Evolutionary conservation across 2,797 vertebrate species (phyloP), one percentile per base, ranked within the genome.

Genomic region (Hydrocynus forskahlii): DNA sequence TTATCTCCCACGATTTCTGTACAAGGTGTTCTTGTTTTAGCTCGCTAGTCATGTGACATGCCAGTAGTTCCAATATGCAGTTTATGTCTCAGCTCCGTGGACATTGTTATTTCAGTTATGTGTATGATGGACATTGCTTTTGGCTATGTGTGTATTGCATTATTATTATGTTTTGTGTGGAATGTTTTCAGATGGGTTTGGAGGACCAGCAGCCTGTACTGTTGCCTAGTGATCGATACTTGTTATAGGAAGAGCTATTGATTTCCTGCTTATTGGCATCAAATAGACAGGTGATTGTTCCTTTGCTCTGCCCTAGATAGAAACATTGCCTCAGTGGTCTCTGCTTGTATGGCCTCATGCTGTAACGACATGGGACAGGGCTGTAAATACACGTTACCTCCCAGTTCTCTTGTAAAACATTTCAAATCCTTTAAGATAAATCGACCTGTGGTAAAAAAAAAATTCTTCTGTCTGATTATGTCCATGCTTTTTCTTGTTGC

Each of bases 181-280:
- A 76, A 45, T 50, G 69, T 59, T 72, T 54, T 75, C 29, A 35
- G 73, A 35, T 4, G 55, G 52, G 17, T 67, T 79, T 54, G 70
- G 29, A 9, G 68, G 59, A 68, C 63, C 63, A 76, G 76, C 55
- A 25, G 54, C 6, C 57, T 64, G 76, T 59, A 76, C 68, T 54
- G 59, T 79, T 66, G 71, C 57, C 67, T 74, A 16, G 73, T 81
- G 79, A 87, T 87, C 86, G 52, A 81, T 84, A 73, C 76, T 78
- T 79, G 75, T 86, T 87, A 84, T 83, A 75, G 59, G 64, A 81
- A 84, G 81, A 86, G 82, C 40, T 83, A 85, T 86, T 86, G 87
- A 84, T 80, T 81, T 71, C 38, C 77, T 79, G 72, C 72, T 81
- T 57, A 68, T 85, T 76, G 83, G 76, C 67, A 76, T 73, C 45